Base-by-base conservation (phyloP, 2,888 invertebrate genomes). In the Ceraclea dissimilis region DNA sequence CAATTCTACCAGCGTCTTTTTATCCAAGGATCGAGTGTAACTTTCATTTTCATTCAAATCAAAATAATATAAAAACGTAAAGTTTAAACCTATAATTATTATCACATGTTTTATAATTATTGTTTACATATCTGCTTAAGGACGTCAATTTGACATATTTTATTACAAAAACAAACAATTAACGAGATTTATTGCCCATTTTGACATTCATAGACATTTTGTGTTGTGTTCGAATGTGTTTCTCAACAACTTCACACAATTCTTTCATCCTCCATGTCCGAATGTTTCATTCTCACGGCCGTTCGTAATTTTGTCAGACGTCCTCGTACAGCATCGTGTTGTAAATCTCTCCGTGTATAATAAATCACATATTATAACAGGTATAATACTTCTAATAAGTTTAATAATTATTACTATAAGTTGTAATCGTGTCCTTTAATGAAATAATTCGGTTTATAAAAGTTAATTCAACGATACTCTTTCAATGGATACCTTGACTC, bases 41-140 rank as follows among this genome's bases (percentile, higher is more conserved):
- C 58, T 58, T 58, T 58, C 58, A 26, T 46, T 58, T 58, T 58
- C 58, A 22, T 51, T 48, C 19, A 48, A 39, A 34, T 47, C 49
- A 34, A 20, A 8, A 46, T 47, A 51, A 52, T 54, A 54, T 54
- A 48, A 46, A 46, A 39, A 34, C 13, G 39, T n/a, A n/a, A 39
- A 39, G 4, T 39, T 39, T 13, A 16, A 39, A n/a, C 39, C 13
- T 13, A 39, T 39, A 39, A 39, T 39, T 39, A 39, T 39, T n/a
- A 39, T 39, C 39, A 39, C 39, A 39, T 39, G 39, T 5, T 39
- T 39, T 13, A 39, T 39, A 39, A 39, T 39, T 39, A 39, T 39
- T 39, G 39, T 39, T 39, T 39, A 39, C 39, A 39, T 39, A 39
- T 39, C 16, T 13, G 13, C 2, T 5, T 39, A 39, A 2, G 39